Percentiles rank a stretch among this genome's conserved stretches.
These are phyloP conservation scores for Melanocharis versteri DNA, from an alignment of 2,113 vertebrate species.

Conservation along the genomic window DNA sequence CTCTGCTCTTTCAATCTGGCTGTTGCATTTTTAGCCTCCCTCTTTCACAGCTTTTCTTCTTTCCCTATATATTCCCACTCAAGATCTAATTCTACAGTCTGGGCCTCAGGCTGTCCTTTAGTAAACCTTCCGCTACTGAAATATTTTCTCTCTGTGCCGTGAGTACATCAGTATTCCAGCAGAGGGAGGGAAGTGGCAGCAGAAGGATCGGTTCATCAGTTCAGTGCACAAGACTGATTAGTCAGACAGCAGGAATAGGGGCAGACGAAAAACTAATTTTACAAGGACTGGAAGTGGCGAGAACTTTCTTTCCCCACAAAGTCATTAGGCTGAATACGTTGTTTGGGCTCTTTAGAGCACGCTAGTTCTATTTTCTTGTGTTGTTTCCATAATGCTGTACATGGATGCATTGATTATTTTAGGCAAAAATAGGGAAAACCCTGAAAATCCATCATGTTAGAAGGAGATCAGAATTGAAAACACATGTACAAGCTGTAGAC, in stretches of 20 bases:
- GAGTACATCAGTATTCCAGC: conserved; percentile 41
- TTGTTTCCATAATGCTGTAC: neutral
- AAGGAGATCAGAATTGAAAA: conserved; percentile 5
- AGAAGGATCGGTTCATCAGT: conserved; percentile 43
- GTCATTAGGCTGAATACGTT: neutral
- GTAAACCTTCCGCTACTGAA: conserved; percentile 9
- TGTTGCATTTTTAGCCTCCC: neutral
- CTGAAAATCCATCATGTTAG: neutral
- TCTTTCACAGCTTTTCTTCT: neutral
- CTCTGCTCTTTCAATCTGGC: neutral
- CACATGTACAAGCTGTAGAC: neutral
- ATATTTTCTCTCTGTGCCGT: neutral
- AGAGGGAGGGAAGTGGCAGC: conserved; percentile 56
- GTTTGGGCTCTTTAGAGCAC: neutral
- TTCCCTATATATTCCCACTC: neutral
- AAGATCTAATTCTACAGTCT: neutral
- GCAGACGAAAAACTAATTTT: conserved; percentile 28
- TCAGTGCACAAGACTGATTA: conserved; percentile 12
- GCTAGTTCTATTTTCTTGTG: neutral
- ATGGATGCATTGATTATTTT: neutral
- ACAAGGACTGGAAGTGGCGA: neutral
- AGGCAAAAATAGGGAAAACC: neutral
- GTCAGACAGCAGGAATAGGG: conserved; percentile 28
- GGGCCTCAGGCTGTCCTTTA: neutral
- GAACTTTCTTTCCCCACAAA: neutral